phyloP scores from a whole-genome alignment of 2,797 vertebrate genomes.

The Manis javanica region DNA sequence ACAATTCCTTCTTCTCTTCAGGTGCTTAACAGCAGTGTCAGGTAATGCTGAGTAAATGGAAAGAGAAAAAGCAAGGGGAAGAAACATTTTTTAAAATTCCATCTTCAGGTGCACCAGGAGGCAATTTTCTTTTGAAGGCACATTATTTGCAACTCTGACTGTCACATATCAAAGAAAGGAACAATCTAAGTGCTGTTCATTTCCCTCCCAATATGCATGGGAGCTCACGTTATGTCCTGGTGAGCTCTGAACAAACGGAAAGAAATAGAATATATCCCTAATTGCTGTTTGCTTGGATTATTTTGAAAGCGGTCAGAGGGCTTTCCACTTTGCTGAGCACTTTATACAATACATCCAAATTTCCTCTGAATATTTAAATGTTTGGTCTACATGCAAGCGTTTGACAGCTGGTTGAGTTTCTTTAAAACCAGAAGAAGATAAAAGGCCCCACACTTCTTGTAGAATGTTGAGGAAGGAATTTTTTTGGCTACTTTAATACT shows the following conservation, averaged over 20 bases:
- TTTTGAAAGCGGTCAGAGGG: slow-evolving; percentile 68
- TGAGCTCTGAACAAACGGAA: slow-evolving; percentile 51
- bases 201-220: slow-evolving; percentile 54
- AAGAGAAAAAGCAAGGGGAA: slow-evolving; percentile 69
- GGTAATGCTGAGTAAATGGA: slow-evolving; percentile 72
- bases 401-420: slow-evolving; percentile 54
- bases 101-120: slow-evolving; percentile 62
- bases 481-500: neutral
- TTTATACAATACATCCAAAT: slow-evolving; percentile 52
- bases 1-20: slow-evolving; percentile 41
- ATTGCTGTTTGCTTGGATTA: slow-evolving; percentile 70
- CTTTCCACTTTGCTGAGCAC: slow-evolving; percentile 63
- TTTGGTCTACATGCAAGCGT: slow-evolving; percentile 42
- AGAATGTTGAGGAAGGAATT: slow-evolving; percentile 37
- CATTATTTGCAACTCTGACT: slow-evolving; percentile 69
- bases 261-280: slow-evolving; percentile 45
- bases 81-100: slow-evolving; percentile 71
- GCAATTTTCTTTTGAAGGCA: slow-evolving; percentile 74
- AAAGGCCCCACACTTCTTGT: neutral
- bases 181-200: slow-evolving; percentile 61
- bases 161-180: slow-evolving; percentile 74
- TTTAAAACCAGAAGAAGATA: slow-evolving; percentile 33
- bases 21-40: slow-evolving; percentile 62
- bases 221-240: slow-evolving; percentile 49
- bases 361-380: slow-evolving; percentile 71